Evolutionary conservation across 1,140 invertebrate species (phyloP), one percentile per base, ranked within the genome.

Genomic region (Adelges cooleyi): DNA sequence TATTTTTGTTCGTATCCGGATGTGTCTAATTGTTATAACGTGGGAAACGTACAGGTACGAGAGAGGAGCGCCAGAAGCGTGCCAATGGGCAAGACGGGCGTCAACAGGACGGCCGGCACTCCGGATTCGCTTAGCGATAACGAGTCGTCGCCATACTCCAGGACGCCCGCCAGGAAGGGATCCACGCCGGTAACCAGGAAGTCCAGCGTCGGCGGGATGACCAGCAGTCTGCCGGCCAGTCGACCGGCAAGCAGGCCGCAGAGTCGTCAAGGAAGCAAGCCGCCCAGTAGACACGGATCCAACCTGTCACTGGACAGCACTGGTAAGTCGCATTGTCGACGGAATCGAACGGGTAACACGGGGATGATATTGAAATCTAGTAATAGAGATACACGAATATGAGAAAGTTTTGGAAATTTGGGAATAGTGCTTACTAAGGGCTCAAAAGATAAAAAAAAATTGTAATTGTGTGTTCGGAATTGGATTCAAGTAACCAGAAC

Each of bases 281-380:
- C 92, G 69, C 88, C 91, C 20, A 95, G 92, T 72, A 84, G 92
- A 72, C 89, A 94, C 72, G 92, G 91, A 67, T 96, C 93, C 33
- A 92, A 90, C 71, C 81, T 92, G 49, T 93, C 90, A 20, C 78
- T 95, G 65, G 90, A 95, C 73, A 90, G 88, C 73, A 89, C 87
- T 72, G 86, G 88, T 90, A 76, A 75, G 68, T 11, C n/a, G n/a
- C n/a, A n/a, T n/a, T 70, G 1, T 38, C 15, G 52, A 18, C 11
- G 18, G 3, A 27, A 20, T 56, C 5, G 4, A 29, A 20, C 15
- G 10, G 25, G 10, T 48, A 42, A 20, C 15, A 27, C n/a, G 17
- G 5, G 4, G 27, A 4, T 25, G 5, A 6, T 38, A 38, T 17
- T 36, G 9, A 25, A 38, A 53, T 42, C 53, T 42, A 40, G 25